Evolutionary conservation across 2,888 invertebrate genomes (phyloP).

Genomic region (Nudaria mundana): DNA sequence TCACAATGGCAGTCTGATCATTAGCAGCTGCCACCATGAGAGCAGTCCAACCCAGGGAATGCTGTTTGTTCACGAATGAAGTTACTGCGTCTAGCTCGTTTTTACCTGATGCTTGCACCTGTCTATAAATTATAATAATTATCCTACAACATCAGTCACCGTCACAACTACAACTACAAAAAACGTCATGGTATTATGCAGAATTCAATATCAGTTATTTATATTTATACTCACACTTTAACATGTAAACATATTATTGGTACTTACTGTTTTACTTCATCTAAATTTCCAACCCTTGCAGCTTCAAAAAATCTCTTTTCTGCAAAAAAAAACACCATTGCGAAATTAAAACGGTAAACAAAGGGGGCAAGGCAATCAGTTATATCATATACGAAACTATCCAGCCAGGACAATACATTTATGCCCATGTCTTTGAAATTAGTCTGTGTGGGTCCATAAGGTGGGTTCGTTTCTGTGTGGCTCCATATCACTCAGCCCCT

Average conservation of each 20-base stretch:
- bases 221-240: too few relatives aligned
- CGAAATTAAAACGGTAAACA: neutral
- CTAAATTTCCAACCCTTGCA: slow-evolving; percentile 63
- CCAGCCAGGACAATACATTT: too few relatives aligned
- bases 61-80: slow-evolving; percentile 85
- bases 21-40: slow-evolving; percentile 92
- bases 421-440: too few relatives aligned
- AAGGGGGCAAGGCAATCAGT: too few relatives aligned
- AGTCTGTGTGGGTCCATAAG: too few relatives aligned
- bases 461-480: too few relatives aligned
- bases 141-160: neutral
- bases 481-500: too few relatives aligned
- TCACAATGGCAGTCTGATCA: slow-evolving; percentile 82
- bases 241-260: neutral
- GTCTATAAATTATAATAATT: slow-evolving; percentile 4
- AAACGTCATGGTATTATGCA: neutral
- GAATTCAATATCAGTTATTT: too few relatives aligned
- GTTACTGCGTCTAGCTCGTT: slow-evolving; percentile 38
- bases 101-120: slow-evolving; percentile 7
- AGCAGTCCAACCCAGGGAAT: slow-evolving; percentile 92
- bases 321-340: slow-evolving; percentile 35
- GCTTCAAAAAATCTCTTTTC: slow-evolving; percentile 71
- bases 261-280: slow-evolving; percentile 60
- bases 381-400: too few relatives aligned
- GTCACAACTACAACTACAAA: neutral